Percentiles rank a stretch among this genome's conserved stretches.
Evolutionary conservation across 2,888 invertebrate species (phyloP).

Genomic region (Noctua comes): DNA sequence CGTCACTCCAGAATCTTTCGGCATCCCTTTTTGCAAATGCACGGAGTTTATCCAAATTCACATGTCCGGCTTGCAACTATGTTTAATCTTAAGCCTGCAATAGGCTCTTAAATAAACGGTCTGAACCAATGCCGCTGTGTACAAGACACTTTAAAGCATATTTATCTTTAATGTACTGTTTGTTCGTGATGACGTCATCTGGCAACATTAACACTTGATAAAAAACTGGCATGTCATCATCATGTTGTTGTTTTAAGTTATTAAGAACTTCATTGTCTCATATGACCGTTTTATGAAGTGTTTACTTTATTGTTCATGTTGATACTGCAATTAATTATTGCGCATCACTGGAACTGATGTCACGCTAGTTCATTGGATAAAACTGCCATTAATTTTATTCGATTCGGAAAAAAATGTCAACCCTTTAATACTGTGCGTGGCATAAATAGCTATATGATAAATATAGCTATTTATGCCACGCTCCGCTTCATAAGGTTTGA

Average conservation of each 20-base stretch:
- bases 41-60: background rate
- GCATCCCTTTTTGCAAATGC: background rate
- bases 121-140: slow-evolving; percentile 32
- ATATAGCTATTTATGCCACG: too few relatives aligned
- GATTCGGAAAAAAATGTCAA: background rate
- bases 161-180: slow-evolving; percentile 45
- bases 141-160: slow-evolving; percentile 48
- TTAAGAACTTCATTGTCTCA: slow-evolving; percentile 11
- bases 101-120: slow-evolving; percentile 5
- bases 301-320: slow-evolving; percentile 2
- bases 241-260: slow-evolving; percentile 32
- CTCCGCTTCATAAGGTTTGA: background rate
- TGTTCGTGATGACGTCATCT: slow-evolving; percentile 41
- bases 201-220: slow-evolving; percentile 28
- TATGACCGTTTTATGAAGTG: slow-evolving; percentile 12
- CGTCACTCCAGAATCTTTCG: background rate
- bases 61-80: background rate
- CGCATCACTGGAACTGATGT: background rate
- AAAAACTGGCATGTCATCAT: slow-evolving; percentile 38
- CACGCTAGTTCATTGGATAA: background rate
- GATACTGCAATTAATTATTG: background rate
- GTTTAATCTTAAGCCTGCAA: background rate
- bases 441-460: background rate
- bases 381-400: background rate
- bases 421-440: background rate